A percentile compares a stretch with the other conserved stretches of the same genome.
phyloP scores from a whole-genome alignment of 1,140 invertebrate species.

The Phthorimaea operculella region DNA sequence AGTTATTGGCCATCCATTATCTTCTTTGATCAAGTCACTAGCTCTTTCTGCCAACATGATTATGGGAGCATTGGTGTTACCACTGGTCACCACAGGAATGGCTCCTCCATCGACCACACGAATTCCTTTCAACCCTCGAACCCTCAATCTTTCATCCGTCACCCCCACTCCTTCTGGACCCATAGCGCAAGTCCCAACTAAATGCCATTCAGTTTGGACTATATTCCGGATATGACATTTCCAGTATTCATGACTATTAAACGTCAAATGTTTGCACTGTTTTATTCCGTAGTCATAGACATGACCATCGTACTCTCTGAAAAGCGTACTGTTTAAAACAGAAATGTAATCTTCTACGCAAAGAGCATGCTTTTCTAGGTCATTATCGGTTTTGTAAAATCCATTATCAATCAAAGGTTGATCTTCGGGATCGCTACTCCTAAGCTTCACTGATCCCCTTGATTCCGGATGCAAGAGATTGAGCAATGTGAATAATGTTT shows the following conservation, averaged over 20 bases:
- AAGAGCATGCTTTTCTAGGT: slow-evolving; percentile 80
- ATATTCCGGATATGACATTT: slow-evolving; percentile 56
- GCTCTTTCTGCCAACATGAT: too few species aligned
- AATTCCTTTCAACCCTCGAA: slow-evolving; percentile 62
- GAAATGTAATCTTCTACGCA: slow-evolving; percentile 74
- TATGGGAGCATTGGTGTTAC: slow-evolving; percentile 41
- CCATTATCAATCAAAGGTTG: slow-evolving; percentile 90
- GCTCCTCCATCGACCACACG: too few species aligned
- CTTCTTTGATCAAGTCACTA: too few species aligned
- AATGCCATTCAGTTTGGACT: slow-evolving; percentile 44
- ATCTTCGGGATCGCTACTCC: slow-evolving; percentile 82
- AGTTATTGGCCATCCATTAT: too few species aligned
- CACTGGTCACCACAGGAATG: slow-evolving; percentile 40
- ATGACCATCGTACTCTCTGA: slow-evolving; percentile 64
- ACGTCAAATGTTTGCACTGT: slow-evolving; percentile 68
- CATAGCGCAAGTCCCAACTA: slow-evolving; percentile 71
- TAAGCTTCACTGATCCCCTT: slow-evolving; percentile 78
- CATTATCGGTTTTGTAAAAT: slow-evolving; percentile 81
- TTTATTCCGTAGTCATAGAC: slow-evolving; percentile 46
- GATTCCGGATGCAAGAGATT: slow-evolving; percentile 81
- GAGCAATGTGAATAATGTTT: too few species aligned
- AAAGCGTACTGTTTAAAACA: slow-evolving; percentile 65
- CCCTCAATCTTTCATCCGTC: slow-evolving; percentile 66
- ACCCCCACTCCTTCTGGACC: slow-evolving; percentile 68
- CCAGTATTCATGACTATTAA: slow-evolving; percentile 75